These are phyloP conservation scores for Drosophila chauvacae DNA, from an alignment of 1,140 invertebrate genomes.

Conservation along the genomic window DNA sequence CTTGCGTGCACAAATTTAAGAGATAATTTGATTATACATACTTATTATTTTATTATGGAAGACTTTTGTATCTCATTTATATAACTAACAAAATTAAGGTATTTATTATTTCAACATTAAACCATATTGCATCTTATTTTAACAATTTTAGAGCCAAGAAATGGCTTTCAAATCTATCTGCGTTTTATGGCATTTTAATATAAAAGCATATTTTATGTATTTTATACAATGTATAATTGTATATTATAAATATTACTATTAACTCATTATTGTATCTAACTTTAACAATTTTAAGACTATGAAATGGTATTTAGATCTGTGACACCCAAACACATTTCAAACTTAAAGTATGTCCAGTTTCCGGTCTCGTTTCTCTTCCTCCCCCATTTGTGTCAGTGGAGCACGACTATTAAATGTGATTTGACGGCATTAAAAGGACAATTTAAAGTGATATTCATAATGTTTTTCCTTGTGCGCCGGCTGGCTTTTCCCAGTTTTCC, in stretches of 20 bases:
- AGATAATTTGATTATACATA: not conserved
- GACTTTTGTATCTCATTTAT: not conserved
- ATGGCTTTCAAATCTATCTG: too few species aligned
- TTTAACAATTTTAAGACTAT: too few species aligned
- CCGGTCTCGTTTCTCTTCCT: too few species aligned
- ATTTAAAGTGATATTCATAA: not conserved
- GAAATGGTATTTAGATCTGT: not conserved
- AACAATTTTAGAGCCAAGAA: not conserved
- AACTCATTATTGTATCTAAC: too few species aligned
- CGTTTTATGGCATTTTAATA: too few species aligned
- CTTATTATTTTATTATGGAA: not conserved
- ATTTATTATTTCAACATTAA: not conserved
- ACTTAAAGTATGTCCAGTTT: not conserved
- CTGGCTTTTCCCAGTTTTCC: conserved; percentile 17
- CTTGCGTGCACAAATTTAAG: too few species aligned
- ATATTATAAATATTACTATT: too few species aligned
- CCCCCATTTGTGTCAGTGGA: not conserved
- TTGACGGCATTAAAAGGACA: not conserved
- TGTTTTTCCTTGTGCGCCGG: not conserved
- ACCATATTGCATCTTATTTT: not conserved
- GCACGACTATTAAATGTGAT: not conserved
- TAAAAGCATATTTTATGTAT: too few species aligned
- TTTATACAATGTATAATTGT: too few species aligned
- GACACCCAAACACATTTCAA: not conserved
- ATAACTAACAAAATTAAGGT: not conserved